Base-by-base conservation (phyloP, 2,797 vertebrate species). In the Schizopygopsis pylzovi region DNA sequence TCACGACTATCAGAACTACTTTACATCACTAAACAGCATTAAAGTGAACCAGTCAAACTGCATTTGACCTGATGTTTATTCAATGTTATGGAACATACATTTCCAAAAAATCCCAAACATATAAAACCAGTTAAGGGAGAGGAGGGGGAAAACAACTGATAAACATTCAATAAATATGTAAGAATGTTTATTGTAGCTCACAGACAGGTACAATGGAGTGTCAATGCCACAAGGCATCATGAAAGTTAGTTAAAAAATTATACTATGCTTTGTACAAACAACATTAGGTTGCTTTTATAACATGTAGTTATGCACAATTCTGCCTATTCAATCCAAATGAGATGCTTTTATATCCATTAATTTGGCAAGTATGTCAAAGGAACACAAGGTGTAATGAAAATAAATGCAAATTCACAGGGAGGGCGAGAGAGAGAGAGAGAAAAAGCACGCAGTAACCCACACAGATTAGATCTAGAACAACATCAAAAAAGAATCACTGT, bases 21-120 rank as follows among this genome's bases (percentile, higher is more conserved):
- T 20, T 43, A 20, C 33, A 77, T 0, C 49, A 39, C 4, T 20
- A 10, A 47, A 56, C 65, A 79, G 39, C 71, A 84, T 49, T 70
- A 79, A 84, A 75, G 61, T 15, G 71, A 22, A 83, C 70, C 70
- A 84, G 65, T 85, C 39, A 43, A 45, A 59, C 71, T 85, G 87
- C 94, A 93, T 95, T 95, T 93, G 95, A 95, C 96, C 95, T 97
- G 96, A 95, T 95, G 94, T 97, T 97, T 97, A 97, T 97, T 97
- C 94, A 95, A 95, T 95, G 95, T 96, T 96, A 97, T 95, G 96
- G 96, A 94, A 96, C 96, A 92, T 96, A 97, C 96, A 97, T 96
- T 96, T 95, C 95, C 86, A 83, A 89, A 87, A 95, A 89, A 93
- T 95, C 95, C 95, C 95, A 96, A 97, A 97, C 96, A 97, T 96